Conservation (phyloP, 2,113 vertebrate genomes). For the Piaya cayana region DNA sequence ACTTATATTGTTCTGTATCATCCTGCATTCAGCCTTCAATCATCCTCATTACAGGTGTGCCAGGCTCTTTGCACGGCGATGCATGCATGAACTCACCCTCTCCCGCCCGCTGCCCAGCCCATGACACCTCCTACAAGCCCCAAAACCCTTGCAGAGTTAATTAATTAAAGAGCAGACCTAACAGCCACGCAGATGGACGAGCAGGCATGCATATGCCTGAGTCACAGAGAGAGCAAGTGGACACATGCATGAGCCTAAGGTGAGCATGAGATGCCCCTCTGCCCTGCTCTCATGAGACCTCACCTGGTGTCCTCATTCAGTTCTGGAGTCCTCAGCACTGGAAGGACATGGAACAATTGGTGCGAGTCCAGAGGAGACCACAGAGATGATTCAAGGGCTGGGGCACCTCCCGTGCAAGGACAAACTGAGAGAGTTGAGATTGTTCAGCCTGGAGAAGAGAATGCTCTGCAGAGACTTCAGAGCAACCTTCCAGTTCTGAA, state of each 20-base stretch:
- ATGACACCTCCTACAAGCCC: neutral
- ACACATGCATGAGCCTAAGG: neutral
- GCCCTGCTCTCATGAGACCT: no score
- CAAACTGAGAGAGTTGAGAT: no score
- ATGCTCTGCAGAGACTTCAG: no score
- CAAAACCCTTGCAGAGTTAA: fast-evolving
- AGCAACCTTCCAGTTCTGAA: no score
- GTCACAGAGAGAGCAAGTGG: neutral
- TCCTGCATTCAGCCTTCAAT: constrained; percentile 61
- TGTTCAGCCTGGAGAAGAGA: no score
- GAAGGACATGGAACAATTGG: no score
- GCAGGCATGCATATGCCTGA: fast-evolving
- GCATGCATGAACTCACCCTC: neutral
- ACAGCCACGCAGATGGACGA: fast-evolving
- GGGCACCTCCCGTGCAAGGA: no score
- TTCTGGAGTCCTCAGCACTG: no score
- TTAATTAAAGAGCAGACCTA: neutral
- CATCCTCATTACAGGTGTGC: constrained; percentile 47
- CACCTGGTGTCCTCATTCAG: no score
- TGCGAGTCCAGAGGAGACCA: no score
- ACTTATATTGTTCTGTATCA: constrained; percentile 66
- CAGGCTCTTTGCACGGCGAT: neutral
- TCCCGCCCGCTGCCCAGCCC: neutral
- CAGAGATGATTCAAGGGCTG: no score
- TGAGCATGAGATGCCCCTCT: neutral